Evolutionary conservation across 2,888 invertebrate genomes (phyloP).

Genomic region (Ormyrus rosae): DNA sequence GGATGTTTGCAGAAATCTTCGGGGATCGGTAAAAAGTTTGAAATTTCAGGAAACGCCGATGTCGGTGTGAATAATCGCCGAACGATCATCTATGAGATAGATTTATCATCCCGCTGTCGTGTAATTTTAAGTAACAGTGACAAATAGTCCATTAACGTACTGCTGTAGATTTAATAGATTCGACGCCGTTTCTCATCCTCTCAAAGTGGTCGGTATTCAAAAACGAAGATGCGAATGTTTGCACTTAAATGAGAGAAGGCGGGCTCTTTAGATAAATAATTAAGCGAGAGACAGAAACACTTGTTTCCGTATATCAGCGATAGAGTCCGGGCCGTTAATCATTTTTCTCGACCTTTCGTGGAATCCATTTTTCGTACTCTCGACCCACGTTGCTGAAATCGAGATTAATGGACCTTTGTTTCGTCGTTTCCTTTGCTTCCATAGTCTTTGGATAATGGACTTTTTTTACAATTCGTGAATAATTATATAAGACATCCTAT

Average conservation of each 20-base stretch:
- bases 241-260: slow-evolving; percentile 32
- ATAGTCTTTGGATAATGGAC: slow-evolving; percentile 30
- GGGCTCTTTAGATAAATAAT: slow-evolving; percentile 49
- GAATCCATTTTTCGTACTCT: slow-evolving; percentile 48
- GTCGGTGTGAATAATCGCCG: too few species aligned
- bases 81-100: too few species aligned
- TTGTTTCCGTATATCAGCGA: slow-evolving; percentile 39
- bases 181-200: neutral
- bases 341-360: slow-evolving; percentile 52
- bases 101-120: too few species aligned
- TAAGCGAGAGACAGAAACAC: slow-evolving; percentile 42
- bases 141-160: slow-evolving; percentile 32
- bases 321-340: slow-evolving; percentile 35
- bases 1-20: too few species aligned
- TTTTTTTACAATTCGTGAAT: slow-evolving; percentile 39
- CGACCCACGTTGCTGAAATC: slow-evolving; percentile 30
- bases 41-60: too few species aligned
- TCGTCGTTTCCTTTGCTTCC: slow-evolving; percentile 24
- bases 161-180: slow-evolving; percentile 24
- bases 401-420: slow-evolving; percentile 55
- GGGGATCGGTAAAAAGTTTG: too few species aligned
- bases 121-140: slow-evolving; percentile 1
- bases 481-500: slow-evolving; percentile 9
- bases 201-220: slow-evolving; percentile 16
- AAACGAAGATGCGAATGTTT: slow-evolving; percentile 26